phyloP scores from a whole-genome alignment of 64 coral and sea anemone species.

The Actinia tenebrosa region DNA sequence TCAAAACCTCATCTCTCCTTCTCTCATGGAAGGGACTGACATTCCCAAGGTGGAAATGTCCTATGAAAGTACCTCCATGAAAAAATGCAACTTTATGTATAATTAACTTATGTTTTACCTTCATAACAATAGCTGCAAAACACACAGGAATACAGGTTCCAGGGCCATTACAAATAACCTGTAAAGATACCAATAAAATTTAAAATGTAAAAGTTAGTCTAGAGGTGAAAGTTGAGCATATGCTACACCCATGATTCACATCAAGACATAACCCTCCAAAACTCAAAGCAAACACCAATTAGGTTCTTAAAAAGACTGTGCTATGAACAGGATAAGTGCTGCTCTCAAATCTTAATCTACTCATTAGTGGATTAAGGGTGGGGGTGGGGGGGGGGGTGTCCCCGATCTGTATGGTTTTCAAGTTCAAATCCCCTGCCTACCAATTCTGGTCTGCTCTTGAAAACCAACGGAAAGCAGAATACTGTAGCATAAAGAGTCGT shows the following conservation, averaged over 20 bases:
- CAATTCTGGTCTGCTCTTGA: conserved; percentile 78
- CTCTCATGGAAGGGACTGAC: no score
- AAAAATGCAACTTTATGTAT: no score
- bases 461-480: conserved; percentile 72
- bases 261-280: not conserved
- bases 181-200: not conserved
- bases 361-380: no score
- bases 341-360: not conserved
- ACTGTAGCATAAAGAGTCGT: conserved; percentile 64
- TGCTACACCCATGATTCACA: not conserved
- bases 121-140: conserved; percentile 69
- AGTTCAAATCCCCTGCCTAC: conserved; percentile 22
- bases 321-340: no score
- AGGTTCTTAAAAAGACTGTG: no score
- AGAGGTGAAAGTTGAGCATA: no score
- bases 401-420: no score
- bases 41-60: no score
- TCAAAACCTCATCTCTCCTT: no score
- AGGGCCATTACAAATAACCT: conserved; percentile 97
- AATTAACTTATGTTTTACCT: conserved; percentile 31
- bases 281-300: not conserved
- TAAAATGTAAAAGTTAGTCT: no score
- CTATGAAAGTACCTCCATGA: no score
- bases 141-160: conserved; percentile 95
- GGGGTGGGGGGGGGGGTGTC: no score